Evolutionary conservation across 2,113 vertebrate species (phyloP).

Genomic region (Myiozetetes cayanensis): DNA sequence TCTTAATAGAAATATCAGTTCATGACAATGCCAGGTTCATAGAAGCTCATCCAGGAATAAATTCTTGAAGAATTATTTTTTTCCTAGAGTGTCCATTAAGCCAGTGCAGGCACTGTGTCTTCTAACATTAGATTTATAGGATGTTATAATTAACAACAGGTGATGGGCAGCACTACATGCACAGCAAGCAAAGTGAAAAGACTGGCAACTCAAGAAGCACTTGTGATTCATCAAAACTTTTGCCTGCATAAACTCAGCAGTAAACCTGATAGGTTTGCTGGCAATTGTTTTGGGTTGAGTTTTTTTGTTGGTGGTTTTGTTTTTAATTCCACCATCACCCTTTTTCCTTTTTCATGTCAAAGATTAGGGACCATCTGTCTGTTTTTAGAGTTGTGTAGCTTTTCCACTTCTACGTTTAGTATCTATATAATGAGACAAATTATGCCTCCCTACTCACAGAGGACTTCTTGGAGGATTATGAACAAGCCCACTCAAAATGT

Average conservation of each 20-base stretch:
- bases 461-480: not conserved
- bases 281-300: not conserved
- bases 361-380: not conserved
- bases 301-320: not conserved
- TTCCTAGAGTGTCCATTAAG: not conserved
- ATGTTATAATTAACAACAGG: conserved; percentile 63
- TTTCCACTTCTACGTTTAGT: not conserved
- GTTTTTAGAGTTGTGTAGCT: not conserved
- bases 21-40: not conserved
- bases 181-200: conserved; percentile 7
- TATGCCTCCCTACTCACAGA: not conserved
- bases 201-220: not conserved
- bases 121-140: conserved; percentile 44
- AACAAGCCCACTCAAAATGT: not conserved
- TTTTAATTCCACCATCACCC: not conserved
- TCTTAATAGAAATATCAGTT: conserved; percentile 39
- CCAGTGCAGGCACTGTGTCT: not conserved
- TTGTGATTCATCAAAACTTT: conserved; percentile 48
- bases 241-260: not conserved
- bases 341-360: not conserved
- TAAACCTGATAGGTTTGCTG: not conserved
- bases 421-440: not conserved
- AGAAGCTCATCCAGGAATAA: conserved; percentile 25
- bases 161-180: conserved; percentile 12
- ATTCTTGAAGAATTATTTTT: conserved; percentile 10